phyloP scores from a whole-genome alignment of 2,797 vertebrate genomes.

The Chlorospingus flavigularis region DNA sequence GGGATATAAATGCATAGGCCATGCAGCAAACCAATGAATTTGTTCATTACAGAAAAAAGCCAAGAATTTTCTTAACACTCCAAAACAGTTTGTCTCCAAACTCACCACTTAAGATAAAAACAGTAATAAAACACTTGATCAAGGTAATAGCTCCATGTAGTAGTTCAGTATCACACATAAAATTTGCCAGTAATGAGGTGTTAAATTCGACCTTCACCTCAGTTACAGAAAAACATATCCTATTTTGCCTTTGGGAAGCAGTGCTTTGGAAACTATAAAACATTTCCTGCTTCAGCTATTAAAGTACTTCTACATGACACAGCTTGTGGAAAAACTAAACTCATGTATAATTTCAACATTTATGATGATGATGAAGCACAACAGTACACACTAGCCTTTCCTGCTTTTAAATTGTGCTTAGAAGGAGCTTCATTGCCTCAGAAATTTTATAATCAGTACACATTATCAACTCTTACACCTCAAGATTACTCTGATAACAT shows the following conservation, averaged over 20 bases:
- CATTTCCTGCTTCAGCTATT: neutral
- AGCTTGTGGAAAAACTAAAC: neutral
- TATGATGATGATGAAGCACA: neutral
- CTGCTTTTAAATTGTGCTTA: neutral
- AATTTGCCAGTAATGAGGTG: neutral
- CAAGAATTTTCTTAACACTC: neutral
- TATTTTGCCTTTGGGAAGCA: neutral
- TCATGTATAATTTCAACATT: neutral
- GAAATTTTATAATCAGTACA: neutral
- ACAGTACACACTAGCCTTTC: neutral
- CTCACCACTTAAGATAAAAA: neutral
- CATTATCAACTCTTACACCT: neutral
- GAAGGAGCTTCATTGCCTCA: neutral
- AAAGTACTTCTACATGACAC: neutral
- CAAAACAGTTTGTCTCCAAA: neutral
- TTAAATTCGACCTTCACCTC: neutral
- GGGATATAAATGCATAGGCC: neutral
- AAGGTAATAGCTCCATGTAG: neutral
- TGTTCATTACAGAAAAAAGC: neutral
- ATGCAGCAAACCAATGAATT: neutral
- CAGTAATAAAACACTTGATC: neutral
- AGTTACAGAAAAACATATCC: neutral
- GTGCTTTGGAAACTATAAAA: neutral
- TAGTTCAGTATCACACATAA: neutral
- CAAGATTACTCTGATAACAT: neutral